Conservation (phyloP, 2,888 invertebrate genomes). For the Patella caerulea region DNA sequence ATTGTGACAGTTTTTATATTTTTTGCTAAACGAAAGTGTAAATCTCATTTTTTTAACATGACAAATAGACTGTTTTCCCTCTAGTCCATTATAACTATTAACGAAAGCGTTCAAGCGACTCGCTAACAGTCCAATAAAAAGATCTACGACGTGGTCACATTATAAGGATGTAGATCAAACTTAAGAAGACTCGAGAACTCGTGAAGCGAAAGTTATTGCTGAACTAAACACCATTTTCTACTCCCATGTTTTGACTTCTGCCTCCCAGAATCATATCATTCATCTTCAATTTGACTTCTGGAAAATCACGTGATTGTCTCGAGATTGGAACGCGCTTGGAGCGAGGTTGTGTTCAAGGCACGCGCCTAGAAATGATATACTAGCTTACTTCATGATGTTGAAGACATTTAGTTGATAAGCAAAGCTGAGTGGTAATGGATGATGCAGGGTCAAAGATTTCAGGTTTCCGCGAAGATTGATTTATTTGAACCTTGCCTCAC, state of each 20-base stretch:
- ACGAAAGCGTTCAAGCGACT: too few species aligned
- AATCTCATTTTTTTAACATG: too few species aligned
- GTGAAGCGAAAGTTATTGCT: constrained; percentile 4
- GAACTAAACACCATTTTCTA: constrained; percentile 11
- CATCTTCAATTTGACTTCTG: neutral
- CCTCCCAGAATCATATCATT: neutral
- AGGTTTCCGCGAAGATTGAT: neutral
- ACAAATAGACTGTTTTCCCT: too few species aligned
- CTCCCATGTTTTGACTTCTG: neutral
- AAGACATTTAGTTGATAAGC: too few species aligned
- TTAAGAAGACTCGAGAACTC: neutral
- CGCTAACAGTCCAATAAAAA: neutral
- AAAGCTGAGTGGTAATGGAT: neutral
- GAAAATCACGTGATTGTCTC: neutral
- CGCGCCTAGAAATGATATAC: neutral
- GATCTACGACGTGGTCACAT: neutral
- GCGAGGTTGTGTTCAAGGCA: neutral
- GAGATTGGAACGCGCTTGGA: too few species aligned
- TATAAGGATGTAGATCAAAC: constrained; percentile 5
- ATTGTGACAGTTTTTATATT: too few species aligned
- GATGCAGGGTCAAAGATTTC: constrained; percentile 8
- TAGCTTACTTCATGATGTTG: neutral
- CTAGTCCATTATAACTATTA: too few species aligned
- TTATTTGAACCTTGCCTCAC: constrained; percentile 5
- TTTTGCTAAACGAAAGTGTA: too few species aligned